Evolutionary conservation across 1,140 invertebrate genomes (phyloP).

Genomic region (Drosophila sp.): DNA sequence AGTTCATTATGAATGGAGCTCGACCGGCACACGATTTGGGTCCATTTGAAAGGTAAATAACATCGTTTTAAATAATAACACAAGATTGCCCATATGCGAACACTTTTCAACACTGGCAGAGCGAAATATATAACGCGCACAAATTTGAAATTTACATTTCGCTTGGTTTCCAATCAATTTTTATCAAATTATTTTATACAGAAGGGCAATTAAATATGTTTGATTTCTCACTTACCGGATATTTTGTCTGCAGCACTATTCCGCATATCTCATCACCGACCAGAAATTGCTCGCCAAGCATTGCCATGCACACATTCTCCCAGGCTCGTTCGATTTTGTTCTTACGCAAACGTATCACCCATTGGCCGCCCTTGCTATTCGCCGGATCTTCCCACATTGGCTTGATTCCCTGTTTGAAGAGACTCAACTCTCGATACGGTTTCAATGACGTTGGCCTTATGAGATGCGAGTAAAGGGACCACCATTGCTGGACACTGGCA

Average conservation of each 20-base stretch:
- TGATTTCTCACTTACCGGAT: constrained; percentile 87
- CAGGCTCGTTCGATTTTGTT: constrained; percentile 97
- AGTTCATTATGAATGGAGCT: constrained; percentile 56
- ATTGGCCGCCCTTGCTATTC: constrained; percentile 98
- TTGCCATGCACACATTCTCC: constrained; percentile 99
- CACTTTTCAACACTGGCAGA: constrained; percentile 42
- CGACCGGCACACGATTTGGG: constrained; percentile 19
- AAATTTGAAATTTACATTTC: not conserved
- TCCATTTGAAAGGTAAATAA: not conserved
- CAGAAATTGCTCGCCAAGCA: constrained; percentile 99
- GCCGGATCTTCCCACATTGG: constrained; percentile 99
- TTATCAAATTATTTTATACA: not conserved
- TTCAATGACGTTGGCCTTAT: constrained; percentile 93
- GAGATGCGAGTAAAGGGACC: constrained; percentile 96
- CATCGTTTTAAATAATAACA: too few relatives aligned
- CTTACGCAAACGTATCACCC: constrained; percentile 96
- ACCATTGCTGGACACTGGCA: constrained; percentile 97
- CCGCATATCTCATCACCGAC: constrained; percentile 99
- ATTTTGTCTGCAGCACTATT: constrained; percentile 96
- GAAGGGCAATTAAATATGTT: not conserved
- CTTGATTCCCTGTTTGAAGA: constrained; percentile 99
- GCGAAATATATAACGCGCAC: not conserved
- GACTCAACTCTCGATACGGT: constrained; percentile 96
- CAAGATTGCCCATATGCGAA: not conserved
- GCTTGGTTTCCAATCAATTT: constrained; percentile 36